Evolutionary conservation across 2,113 vertebrate genomes (phyloP), one percentile per base, ranked within the genome.

Genomic region (Sarotherodon lohbergeri): DNA sequence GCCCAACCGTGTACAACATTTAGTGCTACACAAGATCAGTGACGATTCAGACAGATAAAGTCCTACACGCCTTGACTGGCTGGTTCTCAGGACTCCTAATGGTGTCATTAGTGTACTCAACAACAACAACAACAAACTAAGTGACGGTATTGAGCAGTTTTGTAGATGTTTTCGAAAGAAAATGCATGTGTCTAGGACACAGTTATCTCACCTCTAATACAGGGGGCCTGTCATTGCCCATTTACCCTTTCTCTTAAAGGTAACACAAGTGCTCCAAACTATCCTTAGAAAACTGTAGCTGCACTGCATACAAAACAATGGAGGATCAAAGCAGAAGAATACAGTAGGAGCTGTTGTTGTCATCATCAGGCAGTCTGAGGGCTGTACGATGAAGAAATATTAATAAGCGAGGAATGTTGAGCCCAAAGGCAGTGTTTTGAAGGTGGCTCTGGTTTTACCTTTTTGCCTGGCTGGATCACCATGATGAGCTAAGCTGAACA

Each of bases 61-160:
- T 71, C 63, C 82, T 80, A 83, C 36, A 55, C 4, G 3, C 68
- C 84, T 57, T 52, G 61, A 56, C 57, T 91, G 86, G 86, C 84
- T 7, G n/a, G 2, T 14, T 16, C 56, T 87, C 89, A 82, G 83
- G 80, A 50, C 41, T 16, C 22, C 84, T 71, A 50, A 22, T 1
- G 52, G 6, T 32, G 22, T 68, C 29, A 36, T 81, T 27, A 43
- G 57, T 4, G 13, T 4, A 10, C 17, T 41, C 34, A 80, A 78
- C 27, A 76, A 14, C 34, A 80, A 59, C 27, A 76, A 14, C 6
- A 59, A 32, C 22, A 76, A 27, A 16, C 19, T 22, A 32, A 41
- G 52, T 3, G 17, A 17, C 2, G n/a, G 32, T 68, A 34, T 13
- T 11, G 0, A 76, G 22, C 55, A 55, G 32, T 48, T 63, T 29